Percentiles rank a stretch among this genome's conserved stretches.
Evolutionary conservation across 2,113 vertebrate species (phyloP).

Genomic region (Dasyprocta punctata): DNA sequence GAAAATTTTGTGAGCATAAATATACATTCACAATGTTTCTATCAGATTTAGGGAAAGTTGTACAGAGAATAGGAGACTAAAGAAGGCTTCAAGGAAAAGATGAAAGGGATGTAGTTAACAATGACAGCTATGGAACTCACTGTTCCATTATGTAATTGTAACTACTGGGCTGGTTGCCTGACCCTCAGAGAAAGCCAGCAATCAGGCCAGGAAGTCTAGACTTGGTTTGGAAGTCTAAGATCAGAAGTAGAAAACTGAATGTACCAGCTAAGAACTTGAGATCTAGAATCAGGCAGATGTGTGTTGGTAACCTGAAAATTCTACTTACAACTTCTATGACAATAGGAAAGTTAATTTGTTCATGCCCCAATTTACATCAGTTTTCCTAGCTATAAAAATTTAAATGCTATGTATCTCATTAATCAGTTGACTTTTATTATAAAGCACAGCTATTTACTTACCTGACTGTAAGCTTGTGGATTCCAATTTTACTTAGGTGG

Average conservation of each 20-base stretch:
- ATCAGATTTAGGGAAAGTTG: neutral
- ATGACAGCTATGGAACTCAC: neutral
- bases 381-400: neutral
- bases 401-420: slow-evolving; percentile 2
- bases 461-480: neutral
- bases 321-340: neutral
- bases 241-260: neutral
- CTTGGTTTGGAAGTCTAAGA: slow-evolving; percentile 19
- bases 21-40: neutral
- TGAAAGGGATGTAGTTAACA: neutral
- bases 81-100: neutral
- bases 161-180: neutral
- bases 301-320: neutral
- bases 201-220: neutral
- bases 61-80: neutral
- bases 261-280: neutral
- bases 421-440: slow-evolving; percentile 16
- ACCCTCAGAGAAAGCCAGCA: neutral
- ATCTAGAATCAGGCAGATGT: neutral
- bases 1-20: neutral
- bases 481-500: neutral
- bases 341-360: neutral
- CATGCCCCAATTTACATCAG: neutral
- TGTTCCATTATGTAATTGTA: neutral
- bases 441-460: neutral